phyloP scores from a whole-genome alignment of 2,888 invertebrate genomes.

The Neocrepidodera transversa region DNA sequence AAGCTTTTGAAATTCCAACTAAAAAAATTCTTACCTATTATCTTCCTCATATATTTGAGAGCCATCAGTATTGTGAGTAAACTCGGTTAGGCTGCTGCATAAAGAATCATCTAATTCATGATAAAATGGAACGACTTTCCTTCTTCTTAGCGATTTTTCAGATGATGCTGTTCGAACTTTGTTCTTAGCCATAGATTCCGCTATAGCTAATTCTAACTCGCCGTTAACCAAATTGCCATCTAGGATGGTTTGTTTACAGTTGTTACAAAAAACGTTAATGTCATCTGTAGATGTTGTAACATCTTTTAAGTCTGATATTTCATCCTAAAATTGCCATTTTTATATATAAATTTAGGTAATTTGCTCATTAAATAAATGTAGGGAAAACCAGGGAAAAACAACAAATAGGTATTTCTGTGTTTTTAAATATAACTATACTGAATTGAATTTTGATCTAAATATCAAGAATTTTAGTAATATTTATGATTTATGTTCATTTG shows the following conservation, averaged over 20 bases:
- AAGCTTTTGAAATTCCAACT: too few species aligned
- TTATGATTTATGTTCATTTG: too few species aligned
- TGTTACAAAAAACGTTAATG: slow-evolving; percentile 47
- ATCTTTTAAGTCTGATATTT: slow-evolving; percentile 44
- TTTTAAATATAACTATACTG: too few species aligned
- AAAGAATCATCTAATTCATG: slow-evolving; percentile 54
- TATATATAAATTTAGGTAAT: too few species aligned
- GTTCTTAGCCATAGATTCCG: slow-evolving; percentile 50
- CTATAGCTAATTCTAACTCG: slow-evolving; percentile 53
- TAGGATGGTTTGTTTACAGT: slow-evolving; percentile 48
- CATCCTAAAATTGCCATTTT: slow-evolving; percentile 34
- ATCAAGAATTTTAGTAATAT: too few species aligned
- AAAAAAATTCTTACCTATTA: slow-evolving; percentile 10
- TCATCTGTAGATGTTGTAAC: slow-evolving; percentile 50
- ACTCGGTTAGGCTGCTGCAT: slow-evolving; percentile 53
- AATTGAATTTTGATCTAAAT: too few species aligned
- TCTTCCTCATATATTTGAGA: slow-evolving; percentile 20
- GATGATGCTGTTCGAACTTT: slow-evolving; percentile 45
- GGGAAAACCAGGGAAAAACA: too few species aligned
- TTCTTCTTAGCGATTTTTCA: slow-evolving; percentile 44
- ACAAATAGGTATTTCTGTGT: too few species aligned
- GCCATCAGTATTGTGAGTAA: slow-evolving; percentile 49
- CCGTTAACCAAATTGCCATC: slow-evolving; percentile 49
- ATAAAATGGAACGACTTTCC: slow-evolving; percentile 50
- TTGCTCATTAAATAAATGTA: too few species aligned